Evolutionary conservation across 2,113 vertebrate genomes (phyloP), one percentile per base, ranked within the genome.

Genomic region (Cygnus buccinator): DNA sequence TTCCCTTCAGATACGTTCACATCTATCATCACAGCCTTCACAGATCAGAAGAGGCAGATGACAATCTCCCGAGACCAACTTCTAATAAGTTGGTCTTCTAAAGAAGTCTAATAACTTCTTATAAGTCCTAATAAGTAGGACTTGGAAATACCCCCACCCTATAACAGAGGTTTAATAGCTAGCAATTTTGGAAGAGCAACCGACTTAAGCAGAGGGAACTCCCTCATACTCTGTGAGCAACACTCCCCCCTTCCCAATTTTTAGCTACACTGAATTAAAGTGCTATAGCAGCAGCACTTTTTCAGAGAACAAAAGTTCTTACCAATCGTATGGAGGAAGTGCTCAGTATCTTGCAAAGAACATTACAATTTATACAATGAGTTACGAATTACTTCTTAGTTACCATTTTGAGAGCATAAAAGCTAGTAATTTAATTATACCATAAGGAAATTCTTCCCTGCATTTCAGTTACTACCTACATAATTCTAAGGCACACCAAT

Each of bases 221-320:
- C 39, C 37, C 16, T 44, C 52, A 13, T 6, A 6, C 63, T 71
- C 31, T 14, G 21, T 28, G 33, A 76, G 16, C 15, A 44, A 70
- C 17, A 7, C 43, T 39, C 33, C 35, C 35, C 62, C 20, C 16
- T 39, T 22, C 46, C 46, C 46, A 22, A 26, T 37, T 39, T 44
- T 73, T 9, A 50, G 25, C 39, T 41, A 62, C 9, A 26, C 5
- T 3, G 1, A 67, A 67, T n/a, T 8, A 33, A 46, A n/a, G 35
- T 80, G 52, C n/a, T 52, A 1, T 3, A 63, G 14, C 1, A 0
- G n/a, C 37, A 26, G 44, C 5, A 18, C 44, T 39, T 22, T 48
- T 48, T 39, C 33, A 52, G 39, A 54, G 18, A 57, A 50, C 23
- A 62, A 25, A 86, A 84, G 54, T 52, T 59, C 25, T 55, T 41